These are phyloP conservation scores for Xiphias gladius DNA, from an alignment of 2,113 vertebrate genomes.

Conservation along the genomic window DNA sequence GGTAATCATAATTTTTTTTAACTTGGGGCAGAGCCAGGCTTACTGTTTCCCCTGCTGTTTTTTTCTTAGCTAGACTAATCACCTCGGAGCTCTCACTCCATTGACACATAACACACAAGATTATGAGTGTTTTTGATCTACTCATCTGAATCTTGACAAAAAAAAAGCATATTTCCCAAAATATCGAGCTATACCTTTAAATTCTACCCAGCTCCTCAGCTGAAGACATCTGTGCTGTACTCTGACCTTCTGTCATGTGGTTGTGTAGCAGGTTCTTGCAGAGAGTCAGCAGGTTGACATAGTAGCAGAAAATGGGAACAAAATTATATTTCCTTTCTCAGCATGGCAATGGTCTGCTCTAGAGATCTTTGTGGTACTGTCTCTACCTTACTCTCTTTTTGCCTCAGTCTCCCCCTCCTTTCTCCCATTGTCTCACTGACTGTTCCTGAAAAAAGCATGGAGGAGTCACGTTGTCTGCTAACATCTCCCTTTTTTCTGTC, in stretches of 20 bases:
- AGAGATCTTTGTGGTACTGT: constrained; percentile 1
- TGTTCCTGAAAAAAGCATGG: not conserved
- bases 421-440: not conserved
- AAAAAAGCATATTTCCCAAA: too few species aligned
- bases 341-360: constrained; percentile 6
- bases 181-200: too few species aligned
- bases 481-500: not conserved
- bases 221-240: not conserved
- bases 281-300: constrained; percentile 13
- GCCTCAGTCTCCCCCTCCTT: not conserved
- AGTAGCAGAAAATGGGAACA: not conserved
- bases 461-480: not conserved
- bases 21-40: too few species aligned
- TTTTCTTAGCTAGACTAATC: too few species aligned
- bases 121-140: too few species aligned
- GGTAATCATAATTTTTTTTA: too few species aligned
- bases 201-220: not conserved
- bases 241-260: not conserved
- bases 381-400: not conserved
- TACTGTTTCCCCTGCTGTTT: too few species aligned
- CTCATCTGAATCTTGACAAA: too few species aligned
- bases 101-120: too few species aligned
- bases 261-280: constrained; percentile 16
- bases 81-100: too few species aligned
- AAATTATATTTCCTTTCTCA: constrained; percentile 39